Percentiles rank a stretch among this genome's conserved stretches.
These are phyloP conservation scores for Macrotrachela quadricornifera DNA, from an alignment of 1,140 invertebrate species.

Conservation along the genomic window DNA sequence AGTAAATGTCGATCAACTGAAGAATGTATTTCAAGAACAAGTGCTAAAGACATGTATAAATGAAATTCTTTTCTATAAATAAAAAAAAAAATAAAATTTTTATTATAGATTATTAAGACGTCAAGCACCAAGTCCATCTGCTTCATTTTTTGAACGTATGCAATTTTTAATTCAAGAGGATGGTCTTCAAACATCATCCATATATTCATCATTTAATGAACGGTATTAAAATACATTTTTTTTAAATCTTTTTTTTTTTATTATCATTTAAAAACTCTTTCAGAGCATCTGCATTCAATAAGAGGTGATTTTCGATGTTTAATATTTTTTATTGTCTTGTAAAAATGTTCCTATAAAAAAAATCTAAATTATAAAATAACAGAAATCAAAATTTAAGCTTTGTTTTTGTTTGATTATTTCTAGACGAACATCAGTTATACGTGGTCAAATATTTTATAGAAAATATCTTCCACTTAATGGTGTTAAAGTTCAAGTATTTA, in stretches of 20 bases:
- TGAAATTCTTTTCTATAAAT: not conserved
- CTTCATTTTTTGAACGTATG: slow-evolving; percentile 91
- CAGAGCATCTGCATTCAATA: slow-evolving; percentile 9
- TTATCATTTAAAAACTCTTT: not conserved
- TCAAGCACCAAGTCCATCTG: slow-evolving; percentile 77
- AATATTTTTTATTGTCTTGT: slow-evolving; percentile 3
- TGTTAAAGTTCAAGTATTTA: slow-evolving; percentile 73
- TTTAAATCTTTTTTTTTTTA: not conserved
- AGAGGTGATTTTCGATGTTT: slow-evolving; percentile 7
- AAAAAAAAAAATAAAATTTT: not conserved
- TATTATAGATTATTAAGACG: slow-evolving; percentile 55
- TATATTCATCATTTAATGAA: slow-evolving; percentile 78
- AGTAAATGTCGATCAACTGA: slow-evolving; percentile 56
- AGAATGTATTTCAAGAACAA: slow-evolving; percentile 67
- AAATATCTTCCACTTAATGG: slow-evolving; percentile 75
- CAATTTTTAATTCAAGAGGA: slow-evolving; percentile 91
- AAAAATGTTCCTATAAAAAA: not conserved
- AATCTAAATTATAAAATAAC: no score
- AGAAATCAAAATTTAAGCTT: no score
- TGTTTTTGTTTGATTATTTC: slow-evolving; percentile 14
- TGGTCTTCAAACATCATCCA: slow-evolving; percentile 83
- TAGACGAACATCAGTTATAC: slow-evolving; percentile 81
- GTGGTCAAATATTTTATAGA: slow-evolving; percentile 68
- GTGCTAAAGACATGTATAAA: slow-evolving; percentile 51
- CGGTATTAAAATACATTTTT: slow-evolving; percentile 42